These are phyloP conservation scores for Parapristionchus giblindavisi DNA, from an alignment of 2,888 invertebrate species.

Conservation along the genomic window DNA sequence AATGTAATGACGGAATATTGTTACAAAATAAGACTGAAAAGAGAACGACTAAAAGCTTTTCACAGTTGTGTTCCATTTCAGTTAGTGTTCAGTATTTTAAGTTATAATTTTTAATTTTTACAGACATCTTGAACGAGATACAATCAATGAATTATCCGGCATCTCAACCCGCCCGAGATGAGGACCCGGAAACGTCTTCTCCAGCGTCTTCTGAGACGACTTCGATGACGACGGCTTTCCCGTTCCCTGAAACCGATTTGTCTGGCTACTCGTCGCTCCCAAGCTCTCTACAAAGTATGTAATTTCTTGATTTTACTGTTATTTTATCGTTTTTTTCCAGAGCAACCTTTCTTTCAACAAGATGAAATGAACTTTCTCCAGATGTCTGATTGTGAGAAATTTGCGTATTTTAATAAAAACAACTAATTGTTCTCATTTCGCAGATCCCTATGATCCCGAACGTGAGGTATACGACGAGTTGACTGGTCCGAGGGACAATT, in stretches of 20 bases:
- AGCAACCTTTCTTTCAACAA: constrained; percentile 6
- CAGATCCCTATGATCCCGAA: constrained; percentile 10
- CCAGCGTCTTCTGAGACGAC: constrained; percentile 11
- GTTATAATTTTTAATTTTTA: too few relatives aligned
- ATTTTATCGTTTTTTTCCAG: not conserved
- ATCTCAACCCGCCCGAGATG: too few relatives aligned
- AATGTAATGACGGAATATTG: too few relatives aligned
- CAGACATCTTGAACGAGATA: constrained; percentile 21
- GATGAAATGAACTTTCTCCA: not conserved
- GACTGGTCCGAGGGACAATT: constrained; percentile 22
- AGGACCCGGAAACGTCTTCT: constrained; percentile 23
- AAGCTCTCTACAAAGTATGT: constrained; percentile 16
- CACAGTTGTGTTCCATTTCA: too few relatives aligned
- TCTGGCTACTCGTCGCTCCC: constrained; percentile 7
- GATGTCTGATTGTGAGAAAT: constrained; percentile 12
- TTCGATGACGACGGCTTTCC: constrained; percentile 14
- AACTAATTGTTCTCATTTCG: not conserved
- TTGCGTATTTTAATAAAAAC: not conserved
- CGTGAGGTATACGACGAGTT: constrained; percentile 26
- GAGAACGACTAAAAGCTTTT: too few relatives aligned
- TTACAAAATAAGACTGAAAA: too few relatives aligned
- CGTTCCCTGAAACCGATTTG: constrained; percentile 20
- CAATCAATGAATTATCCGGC: constrained; percentile 12
- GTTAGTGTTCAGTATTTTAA: too few relatives aligned
- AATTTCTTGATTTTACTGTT: not conserved